Base-by-base conservation (phyloP, 2,797 vertebrate species). In the Margarornis squamiger region DNA sequence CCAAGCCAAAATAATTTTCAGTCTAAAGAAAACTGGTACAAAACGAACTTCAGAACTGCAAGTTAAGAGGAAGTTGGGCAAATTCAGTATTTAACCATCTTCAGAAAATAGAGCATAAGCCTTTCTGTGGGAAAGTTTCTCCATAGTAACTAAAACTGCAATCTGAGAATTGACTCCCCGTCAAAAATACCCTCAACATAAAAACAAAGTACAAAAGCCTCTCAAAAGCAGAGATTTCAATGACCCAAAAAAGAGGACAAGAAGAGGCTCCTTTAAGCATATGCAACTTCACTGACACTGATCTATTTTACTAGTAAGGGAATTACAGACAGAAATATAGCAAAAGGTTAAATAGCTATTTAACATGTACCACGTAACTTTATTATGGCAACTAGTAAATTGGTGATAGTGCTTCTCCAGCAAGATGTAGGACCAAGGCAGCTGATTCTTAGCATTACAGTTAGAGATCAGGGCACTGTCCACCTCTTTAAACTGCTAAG, bases 61-160 rank as follows among this genome's bases (percentile, higher is more conserved):
- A 86, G 66, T 90, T 90, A 77, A 83, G 79, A 92, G 79, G 94
- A 93, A 95, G 93, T 7, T 87, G 77, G 76, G 51, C 65, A 94
- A 91, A 90, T 88, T 90, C 87, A 78, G 68, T 15, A 21, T 71
- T 77, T 78, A 79, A 75, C 88, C 70, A 78, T 65, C 75, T 83
- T 96, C 87, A 86, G 85, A 92, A 96, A 96, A 91, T 29, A 95
- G 63, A 89, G 68, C 68, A 58, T 74, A 90, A 93, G 91, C 55
- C 58, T 86, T 95, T 79, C 85, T 94, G 92, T 65, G 67, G 65
- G 68, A 93, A 95, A 93, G 82, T 62, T 96, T 94, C 95, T 93
- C 93, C 95, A 97, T 88, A 96, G 95, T 96, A 96, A 95, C 95
- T 77, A 55, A 68, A 96, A 55, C 76, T 62, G 87, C 79, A 91